Base-by-base conservation (phyloP, 2,797 vertebrate genomes). In the Myoxocephalus aenaeus region DNA sequence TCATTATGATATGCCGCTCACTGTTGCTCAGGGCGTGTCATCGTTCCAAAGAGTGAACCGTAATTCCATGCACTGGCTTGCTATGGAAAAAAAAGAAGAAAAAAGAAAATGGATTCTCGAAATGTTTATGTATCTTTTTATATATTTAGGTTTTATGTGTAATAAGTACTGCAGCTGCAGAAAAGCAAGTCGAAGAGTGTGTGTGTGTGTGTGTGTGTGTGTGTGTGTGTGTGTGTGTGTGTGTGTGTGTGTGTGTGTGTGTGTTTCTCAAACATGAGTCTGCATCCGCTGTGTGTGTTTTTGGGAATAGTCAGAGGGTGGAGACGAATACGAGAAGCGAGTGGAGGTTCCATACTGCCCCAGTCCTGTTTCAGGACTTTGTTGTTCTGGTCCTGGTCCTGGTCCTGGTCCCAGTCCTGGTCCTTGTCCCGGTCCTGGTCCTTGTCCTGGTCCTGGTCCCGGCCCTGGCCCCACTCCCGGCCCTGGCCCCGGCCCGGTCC, bases 251-350 rank as follows among this genome's bases (percentile, higher is more conserved):
- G 32, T 51, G 63, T 82, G 74, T 61, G 1, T 61, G 48, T 63
- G 22, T 59, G 38, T 77, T 80, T 80, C 85, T 96, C 96, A 98
- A 89, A 98, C 97, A 6, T 98, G 98, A 76, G 98, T 99, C 96
- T 99, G 98, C 97, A 98, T 99, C 85, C 97, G 91, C 90, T 99
- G 98, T 18, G 97, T 97, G 94, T 97, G 97, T 83, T 97, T 96
- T 80, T 97, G 96, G 76, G 97, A 97, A 27, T 97, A 98, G 94
- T 99, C 97, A 79, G 97, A 97, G 70, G 97, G 97, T 1, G 97
- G 97, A 18, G 98, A 97, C 0, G 97, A 96, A 90, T 99, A 98
- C 0, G 98, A 98, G 89, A 97, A 99, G 0, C 97, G 95, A 0
- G 96, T 95, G 0, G 96, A 94, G 81, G 94, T 95, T 75, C 94